Conservation (phyloP, 2,888 invertebrate species). For the Acleris cristana region DNA sequence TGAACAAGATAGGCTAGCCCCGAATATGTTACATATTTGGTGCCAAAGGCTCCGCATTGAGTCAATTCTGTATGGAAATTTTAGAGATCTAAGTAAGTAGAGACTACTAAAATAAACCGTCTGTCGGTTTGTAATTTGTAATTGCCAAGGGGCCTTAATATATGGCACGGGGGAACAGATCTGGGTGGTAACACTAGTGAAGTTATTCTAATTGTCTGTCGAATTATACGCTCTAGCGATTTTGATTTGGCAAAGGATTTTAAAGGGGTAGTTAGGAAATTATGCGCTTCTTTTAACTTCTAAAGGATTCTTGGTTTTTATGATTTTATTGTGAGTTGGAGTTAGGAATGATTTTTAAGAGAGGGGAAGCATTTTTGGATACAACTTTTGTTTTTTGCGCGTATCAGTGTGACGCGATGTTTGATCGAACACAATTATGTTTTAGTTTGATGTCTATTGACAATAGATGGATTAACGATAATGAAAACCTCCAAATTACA, state of each 20-base stretch:
- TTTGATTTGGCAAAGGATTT: conserved; percentile 29
- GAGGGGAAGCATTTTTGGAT: too few species aligned
- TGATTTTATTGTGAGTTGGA: neutral
- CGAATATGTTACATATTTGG: too few species aligned
- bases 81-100: neutral
- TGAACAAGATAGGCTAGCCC: too few species aligned
- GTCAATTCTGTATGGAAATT: too few species aligned
- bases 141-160: conserved; percentile 31
- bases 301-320: neutral
- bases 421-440: too few species aligned
- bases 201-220: conserved; percentile 27
- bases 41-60: too few species aligned
- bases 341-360: too few species aligned
- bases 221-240: conserved; percentile 25
- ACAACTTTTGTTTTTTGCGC: too few species aligned
- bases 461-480: too few species aligned
- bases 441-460: too few species aligned
- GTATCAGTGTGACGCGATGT: too few species aligned
- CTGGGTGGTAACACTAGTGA: conserved; percentile 5
- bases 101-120: conserved; percentile 27
- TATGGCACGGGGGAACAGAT: conserved; percentile 21
- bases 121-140: conserved; percentile 15
- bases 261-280: conserved; percentile 10
- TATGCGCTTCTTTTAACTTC: neutral
- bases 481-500: too few species aligned